Conservation (phyloP, 2,888 invertebrate genomes). For the Epinotia demarniana region DNA sequence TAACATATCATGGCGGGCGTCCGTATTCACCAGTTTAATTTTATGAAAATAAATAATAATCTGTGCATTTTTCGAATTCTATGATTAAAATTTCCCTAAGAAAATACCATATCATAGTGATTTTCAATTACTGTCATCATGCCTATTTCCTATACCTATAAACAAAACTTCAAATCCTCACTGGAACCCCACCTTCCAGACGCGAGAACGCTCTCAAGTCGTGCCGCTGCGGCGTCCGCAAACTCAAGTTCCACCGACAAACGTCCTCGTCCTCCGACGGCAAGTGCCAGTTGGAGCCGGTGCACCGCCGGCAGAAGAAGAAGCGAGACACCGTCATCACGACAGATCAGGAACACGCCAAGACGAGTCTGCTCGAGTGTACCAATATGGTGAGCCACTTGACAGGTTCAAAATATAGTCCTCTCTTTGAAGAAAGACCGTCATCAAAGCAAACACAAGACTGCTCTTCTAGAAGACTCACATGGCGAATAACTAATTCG, state of each 20-base stretch:
- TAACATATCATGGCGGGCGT: no score
- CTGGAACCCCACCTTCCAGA: conserved; percentile 48
- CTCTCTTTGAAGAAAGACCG: no score
- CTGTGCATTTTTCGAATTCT: no score
- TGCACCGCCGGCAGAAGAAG: conserved; percentile 58
- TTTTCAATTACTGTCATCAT: no score
- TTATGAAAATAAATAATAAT: no score
- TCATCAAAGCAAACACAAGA: no score
- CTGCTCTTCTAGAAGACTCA: no score
- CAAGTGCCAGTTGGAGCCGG: conserved; percentile 40
- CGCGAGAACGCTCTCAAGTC: conserved; percentile 63
- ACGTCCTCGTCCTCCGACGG: conserved; percentile 74
- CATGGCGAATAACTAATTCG: no score
- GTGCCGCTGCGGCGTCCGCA: conserved; percentile 71
- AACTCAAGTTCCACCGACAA: conserved; percentile 64
- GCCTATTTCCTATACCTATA: no score
- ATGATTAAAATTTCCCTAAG: no score
- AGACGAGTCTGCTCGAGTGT: background rate
- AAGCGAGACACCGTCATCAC: conserved; percentile 48
- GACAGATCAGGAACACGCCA: conserved; percentile 1
- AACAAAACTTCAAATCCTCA: background rate
- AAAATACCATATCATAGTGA: no score
- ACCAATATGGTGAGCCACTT: background rate
- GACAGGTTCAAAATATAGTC: background rate
- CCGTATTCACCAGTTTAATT: no score